Evolutionary conservation across 2,888 invertebrate genomes (phyloP), one percentile per base, ranked within the genome.

Genomic region (Pilophorus perplexus): DNA sequence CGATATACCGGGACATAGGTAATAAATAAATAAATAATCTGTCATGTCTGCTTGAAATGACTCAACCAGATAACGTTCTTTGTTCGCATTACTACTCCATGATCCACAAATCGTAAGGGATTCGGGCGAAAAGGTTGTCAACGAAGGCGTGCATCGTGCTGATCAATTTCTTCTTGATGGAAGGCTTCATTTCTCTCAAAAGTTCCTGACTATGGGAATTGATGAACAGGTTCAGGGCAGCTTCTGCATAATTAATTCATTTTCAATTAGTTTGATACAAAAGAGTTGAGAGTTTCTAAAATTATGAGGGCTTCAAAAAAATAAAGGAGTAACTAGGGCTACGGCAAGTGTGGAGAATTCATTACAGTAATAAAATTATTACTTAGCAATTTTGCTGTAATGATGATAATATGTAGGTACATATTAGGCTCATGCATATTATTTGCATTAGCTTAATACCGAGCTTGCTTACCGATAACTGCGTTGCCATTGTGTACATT

Each of bases 141-240:
- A 90, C 82, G 76, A 91, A 91, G 59, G 82, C 82, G 23, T 84
- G 83, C 84, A 90, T 88, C 70, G 89, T 85, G 71, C 83, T 81
- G 5, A 89, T 83, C 25, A 91, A 80, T 76, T 91, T 90, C 69
- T 83, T 82, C 74, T 89, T 86, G 66, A 91, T 79, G 73, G 89
- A 85, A 0, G 91, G 91, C 74, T 91, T 91, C 91, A 91, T 91
- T 78, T 91, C 91, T 74, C 88, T 89, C 48, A 91, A 78, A 12
- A 91, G 78, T 71, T 91, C 91, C 74, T 91, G 90, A 0, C 89
- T 85, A 76, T 91, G 90, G 1, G 88, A 87, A 77, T 91, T 91
- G 77, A 91, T 91, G 79, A 91, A 91, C 50, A 90, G 79, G 78
- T 91, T 91, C 69, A 91, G 77, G 12, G 90, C 91, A 14, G 90